Conservation (phyloP, 2,797 vertebrate species). For the Gallinago stenura region DNA sequence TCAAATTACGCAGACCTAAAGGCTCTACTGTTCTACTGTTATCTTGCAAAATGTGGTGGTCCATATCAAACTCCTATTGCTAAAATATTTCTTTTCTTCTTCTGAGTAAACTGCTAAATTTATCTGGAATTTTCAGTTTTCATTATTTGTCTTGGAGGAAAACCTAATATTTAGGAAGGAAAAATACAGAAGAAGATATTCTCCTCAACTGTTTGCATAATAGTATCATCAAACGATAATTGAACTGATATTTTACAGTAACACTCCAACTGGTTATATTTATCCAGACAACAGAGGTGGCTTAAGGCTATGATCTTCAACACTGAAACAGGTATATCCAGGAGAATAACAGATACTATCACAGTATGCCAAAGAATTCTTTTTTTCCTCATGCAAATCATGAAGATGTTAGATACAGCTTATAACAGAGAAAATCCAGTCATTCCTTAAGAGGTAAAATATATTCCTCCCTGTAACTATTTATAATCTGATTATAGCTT, state of each 20-base stretch:
- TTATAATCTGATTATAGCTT: neutral
- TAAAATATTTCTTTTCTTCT: neutral
- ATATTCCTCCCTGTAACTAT: neutral
- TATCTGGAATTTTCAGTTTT: neutral
- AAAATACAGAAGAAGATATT: neutral
- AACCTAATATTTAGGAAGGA: neutral
- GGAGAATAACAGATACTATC: neutral
- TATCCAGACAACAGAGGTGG: neutral
- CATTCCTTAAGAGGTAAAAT: neutral
- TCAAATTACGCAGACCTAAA: neutral
- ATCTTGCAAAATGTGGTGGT: neutral
- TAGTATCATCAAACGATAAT: neutral
- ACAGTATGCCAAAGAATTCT: neutral
- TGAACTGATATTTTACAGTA: neutral
- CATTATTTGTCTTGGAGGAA: neutral
- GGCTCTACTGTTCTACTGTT: neutral
- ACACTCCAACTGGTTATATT: neutral
- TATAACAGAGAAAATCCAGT: neutral
- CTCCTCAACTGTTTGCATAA: neutral
- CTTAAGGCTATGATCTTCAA: neutral
- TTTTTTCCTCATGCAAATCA: neutral
- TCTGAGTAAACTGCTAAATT: neutral
- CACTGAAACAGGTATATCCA: neutral
- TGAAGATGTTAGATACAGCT: neutral
- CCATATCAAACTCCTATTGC: neutral